phyloP scores from a whole-genome alignment of 2,888 invertebrate genomes.

The Vanessa cardui region DNA sequence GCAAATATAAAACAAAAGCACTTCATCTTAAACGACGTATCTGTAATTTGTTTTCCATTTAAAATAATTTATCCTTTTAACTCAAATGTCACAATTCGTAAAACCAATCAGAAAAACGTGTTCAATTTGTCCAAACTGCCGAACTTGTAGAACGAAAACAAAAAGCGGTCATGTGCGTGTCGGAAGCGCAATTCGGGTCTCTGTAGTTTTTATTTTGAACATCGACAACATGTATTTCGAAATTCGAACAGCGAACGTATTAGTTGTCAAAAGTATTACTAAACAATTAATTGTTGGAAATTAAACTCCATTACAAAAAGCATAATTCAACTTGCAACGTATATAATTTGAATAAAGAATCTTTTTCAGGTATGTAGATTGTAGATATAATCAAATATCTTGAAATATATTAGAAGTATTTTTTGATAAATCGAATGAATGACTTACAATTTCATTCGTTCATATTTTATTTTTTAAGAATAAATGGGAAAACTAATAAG shows the following conservation, averaged over 20 bases:
- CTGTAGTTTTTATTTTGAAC: slow-evolving; percentile 6
- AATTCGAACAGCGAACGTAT: not conserved
- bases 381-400: no score
- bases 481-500: slow-evolving; percentile 38
- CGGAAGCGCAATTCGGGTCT: not conserved
- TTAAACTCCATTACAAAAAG: not conserved
- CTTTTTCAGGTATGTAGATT: no score
- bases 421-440: slow-evolving; percentile 20
- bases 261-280: slow-evolving; percentile 3
- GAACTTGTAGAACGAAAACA: slow-evolving; percentile 33
- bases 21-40: not conserved
- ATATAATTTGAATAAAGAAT: no score
- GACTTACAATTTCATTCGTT: slow-evolving; percentile 22
- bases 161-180: slow-evolving; percentile 22
- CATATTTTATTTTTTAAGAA: slow-evolving; percentile 36
- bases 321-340: not conserved
- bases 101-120: slow-evolving; percentile 38
- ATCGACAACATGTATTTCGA: not conserved
- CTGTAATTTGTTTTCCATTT: not conserved
- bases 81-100: slow-evolving; percentile 35
- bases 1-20: not conserved
- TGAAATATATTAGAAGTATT: no score
- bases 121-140: slow-evolving; percentile 38
- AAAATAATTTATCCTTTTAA: slow-evolving; percentile 11
- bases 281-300: not conserved